phyloP scores from a whole-genome alignment of 2,888 invertebrate genomes.

The Idaea aversata region DNA sequence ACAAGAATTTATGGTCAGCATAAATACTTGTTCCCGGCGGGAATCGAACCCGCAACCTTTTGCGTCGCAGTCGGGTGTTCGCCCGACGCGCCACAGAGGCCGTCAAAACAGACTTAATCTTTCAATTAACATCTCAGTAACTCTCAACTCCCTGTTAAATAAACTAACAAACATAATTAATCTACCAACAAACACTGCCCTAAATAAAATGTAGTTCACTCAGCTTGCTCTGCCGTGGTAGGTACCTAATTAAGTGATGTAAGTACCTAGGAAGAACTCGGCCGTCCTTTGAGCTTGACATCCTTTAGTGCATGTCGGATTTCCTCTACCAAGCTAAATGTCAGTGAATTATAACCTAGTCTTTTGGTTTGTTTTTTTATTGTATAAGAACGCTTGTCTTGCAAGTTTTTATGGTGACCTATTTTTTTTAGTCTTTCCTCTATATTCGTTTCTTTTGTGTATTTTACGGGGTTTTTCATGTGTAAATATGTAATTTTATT shows the following conservation, averaged over 20 bases:
- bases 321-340: neutral
- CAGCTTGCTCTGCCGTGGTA: neutral
- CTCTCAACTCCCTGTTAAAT: neutral
- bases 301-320: slow-evolving; percentile 2
- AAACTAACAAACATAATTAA: neutral
- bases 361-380: neutral
- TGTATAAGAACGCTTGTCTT: neutral
- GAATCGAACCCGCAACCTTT: too few relatives aligned
- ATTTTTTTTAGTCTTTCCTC: neutral
- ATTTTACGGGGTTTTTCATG: too few relatives aligned
- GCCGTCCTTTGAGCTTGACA: slow-evolving; percentile 1
- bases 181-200: neutral
- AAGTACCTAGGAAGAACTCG: neutral
- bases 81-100: too few relatives aligned
- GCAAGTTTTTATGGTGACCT: neutral
- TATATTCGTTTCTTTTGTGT: too few relatives aligned
- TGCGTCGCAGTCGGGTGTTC: too few relatives aligned
- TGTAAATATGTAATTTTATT: too few relatives aligned
- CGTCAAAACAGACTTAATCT: neutral
- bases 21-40: too few relatives aligned
- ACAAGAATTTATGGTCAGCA: too few relatives aligned
- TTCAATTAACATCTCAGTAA: neutral
- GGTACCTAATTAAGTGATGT: slow-evolving; percentile 3
- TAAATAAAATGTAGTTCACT: neutral
- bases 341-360: neutral